Evolutionary conservation across 2,113 vertebrate species (phyloP).

Genomic region (Otus sunia): DNA sequence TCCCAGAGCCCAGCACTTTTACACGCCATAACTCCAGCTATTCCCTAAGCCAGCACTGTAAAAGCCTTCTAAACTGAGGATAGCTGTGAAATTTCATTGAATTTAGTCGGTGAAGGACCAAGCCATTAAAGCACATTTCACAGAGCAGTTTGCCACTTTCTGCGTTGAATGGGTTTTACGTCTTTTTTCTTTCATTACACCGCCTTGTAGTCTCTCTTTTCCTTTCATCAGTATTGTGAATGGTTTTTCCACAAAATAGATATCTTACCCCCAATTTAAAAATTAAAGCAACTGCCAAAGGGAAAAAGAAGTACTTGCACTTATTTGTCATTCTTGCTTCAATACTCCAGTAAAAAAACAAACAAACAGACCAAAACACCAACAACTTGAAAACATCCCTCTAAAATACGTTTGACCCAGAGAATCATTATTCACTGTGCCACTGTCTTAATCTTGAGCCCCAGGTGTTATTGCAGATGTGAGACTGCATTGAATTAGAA

Average conservation of each 20-base stretch:
- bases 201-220: neutral
- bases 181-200: neutral
- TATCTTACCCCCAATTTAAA: neutral
- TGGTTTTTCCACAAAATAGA: neutral
- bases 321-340: neutral
- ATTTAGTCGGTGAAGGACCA: neutral
- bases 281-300: neutral
- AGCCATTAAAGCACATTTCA: neutral
- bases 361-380: fast-evolving
- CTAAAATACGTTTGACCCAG: neutral
- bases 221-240: neutral
- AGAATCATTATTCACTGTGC: neutral
- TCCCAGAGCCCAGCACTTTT: neutral
- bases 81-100: neutral
- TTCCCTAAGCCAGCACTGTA: neutral
- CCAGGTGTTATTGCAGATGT: neutral
- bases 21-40: neutral
- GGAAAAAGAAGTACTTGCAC: fast-evolving
- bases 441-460: neutral
- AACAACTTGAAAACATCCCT: neutral
- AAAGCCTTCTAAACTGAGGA: neutral
- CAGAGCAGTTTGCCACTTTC: neutral
- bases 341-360: neutral
- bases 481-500: neutral
- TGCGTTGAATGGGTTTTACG: neutral